phyloP scores from a whole-genome alignment of 2,888 invertebrate genomes.

The Drosophila setosimentum region DNA sequence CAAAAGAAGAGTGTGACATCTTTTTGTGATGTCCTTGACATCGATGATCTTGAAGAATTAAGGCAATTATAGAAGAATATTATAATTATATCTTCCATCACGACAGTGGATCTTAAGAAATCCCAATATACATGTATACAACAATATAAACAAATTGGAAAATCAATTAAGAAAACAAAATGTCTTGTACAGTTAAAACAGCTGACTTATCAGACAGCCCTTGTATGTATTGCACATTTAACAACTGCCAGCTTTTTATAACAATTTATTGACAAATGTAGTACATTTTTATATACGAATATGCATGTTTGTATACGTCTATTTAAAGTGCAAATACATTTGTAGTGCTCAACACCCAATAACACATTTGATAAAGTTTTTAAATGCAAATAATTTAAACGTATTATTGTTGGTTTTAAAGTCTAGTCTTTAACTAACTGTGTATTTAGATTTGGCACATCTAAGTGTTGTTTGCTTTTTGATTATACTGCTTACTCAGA shows the following conservation, averaged over 20 bases:
- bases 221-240: background rate
- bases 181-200: background rate
- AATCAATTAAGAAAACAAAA: too few relatives aligned
- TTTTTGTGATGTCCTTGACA: background rate
- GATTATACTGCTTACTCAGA: background rate
- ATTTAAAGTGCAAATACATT: background rate
- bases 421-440: background rate
- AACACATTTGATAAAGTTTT: background rate
- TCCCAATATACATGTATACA: too few relatives aligned
- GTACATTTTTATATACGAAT: background rate
- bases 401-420: background rate
- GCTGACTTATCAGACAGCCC: background rate
- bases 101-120: background rate
- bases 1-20: background rate
- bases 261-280: background rate
- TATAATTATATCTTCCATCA: too few relatives aligned
- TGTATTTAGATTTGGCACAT: background rate
- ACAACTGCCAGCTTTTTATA: background rate
- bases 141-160: background rate
- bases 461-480: background rate
- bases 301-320: background rate
- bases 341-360: background rate
- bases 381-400: background rate
- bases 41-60: background rate
- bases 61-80: background rate